Evolutionary conservation across 2,888 invertebrate species (phyloP).

Genomic region (Macrosoma leucophasiata): DNA sequence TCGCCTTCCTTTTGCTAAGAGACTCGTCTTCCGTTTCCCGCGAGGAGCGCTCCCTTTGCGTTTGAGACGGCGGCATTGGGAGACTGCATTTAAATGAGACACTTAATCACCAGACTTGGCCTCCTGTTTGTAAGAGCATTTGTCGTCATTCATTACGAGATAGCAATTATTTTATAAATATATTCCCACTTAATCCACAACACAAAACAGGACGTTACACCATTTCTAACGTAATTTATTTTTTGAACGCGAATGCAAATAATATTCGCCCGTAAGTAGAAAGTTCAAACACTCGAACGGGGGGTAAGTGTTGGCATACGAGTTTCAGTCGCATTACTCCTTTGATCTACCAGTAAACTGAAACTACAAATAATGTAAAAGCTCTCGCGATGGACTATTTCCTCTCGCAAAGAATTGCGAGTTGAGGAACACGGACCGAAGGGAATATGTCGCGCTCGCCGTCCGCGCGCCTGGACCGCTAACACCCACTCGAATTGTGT

Average conservation of each 20-base stretch:
- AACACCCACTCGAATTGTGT: slow-evolving; percentile 63
- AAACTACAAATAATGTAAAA: slow-evolving; percentile 15
- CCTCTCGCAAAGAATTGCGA: slow-evolving; percentile 17
- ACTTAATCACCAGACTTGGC: slow-evolving; percentile 72
- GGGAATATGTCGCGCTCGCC: slow-evolving; percentile 33
- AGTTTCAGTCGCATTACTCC: slow-evolving; percentile 5
- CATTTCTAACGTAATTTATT: too few relatives aligned
- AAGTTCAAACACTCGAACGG: too few relatives aligned
- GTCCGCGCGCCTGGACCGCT: slow-evolving; percentile 41
- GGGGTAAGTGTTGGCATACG: too few relatives aligned
- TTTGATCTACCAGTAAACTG: slow-evolving; percentile 10
- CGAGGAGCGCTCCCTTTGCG: slow-evolving; percentile 66
- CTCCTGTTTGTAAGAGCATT: slow-evolving; percentile 64
- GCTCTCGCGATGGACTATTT: slow-evolving; percentile 17
- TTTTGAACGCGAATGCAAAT: too few relatives aligned
- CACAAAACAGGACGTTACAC: too few relatives aligned
- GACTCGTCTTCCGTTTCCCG: slow-evolving; percentile 72
- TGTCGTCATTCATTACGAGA: too few relatives aligned
- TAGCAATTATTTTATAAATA: too few relatives aligned
- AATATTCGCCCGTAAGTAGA: too few relatives aligned
- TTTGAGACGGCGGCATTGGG: slow-evolving; percentile 66
- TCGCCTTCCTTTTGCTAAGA: slow-evolving; percentile 70
- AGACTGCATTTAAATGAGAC: slow-evolving; percentile 76
- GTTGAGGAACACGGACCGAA: slow-evolving; percentile 28
- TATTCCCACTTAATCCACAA: too few relatives aligned